Conservation (phyloP, 2,888 invertebrate species). For the Cotesia congregata region DNA sequence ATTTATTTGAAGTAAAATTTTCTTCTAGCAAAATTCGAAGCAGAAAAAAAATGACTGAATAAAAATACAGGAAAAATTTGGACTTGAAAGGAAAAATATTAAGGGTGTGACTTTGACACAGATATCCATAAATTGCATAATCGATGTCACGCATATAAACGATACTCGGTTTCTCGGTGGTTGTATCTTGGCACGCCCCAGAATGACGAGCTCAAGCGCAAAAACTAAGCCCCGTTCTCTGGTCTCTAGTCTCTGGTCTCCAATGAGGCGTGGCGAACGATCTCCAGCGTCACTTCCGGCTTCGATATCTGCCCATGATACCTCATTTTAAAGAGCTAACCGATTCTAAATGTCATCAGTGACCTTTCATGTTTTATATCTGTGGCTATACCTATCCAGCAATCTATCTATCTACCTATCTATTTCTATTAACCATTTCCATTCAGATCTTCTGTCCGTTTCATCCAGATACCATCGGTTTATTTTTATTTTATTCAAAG, state of each 20-base stretch:
- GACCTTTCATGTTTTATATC: constrained; percentile 31
- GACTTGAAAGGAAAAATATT: not conserved
- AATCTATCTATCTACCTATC: not conserved
- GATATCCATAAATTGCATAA: constrained; percentile 29
- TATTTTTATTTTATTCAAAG: not conserved
- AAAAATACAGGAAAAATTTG: not conserved
- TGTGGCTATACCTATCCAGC: not conserved
- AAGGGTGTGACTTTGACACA: constrained; percentile 36
- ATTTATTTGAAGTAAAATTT: not conserved
- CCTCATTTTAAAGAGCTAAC: constrained; percentile 17
- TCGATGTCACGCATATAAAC: constrained; percentile 36
- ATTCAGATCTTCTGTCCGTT: not conserved
- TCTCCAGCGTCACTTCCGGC: constrained; percentile 63
- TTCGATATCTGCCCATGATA: constrained; percentile 7
- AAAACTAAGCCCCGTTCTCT: constrained; percentile 39
- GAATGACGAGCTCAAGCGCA: constrained; percentile 51
- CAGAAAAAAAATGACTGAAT: not conserved
- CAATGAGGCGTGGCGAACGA: constrained; percentile 64
- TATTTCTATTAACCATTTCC: constrained; percentile 2
- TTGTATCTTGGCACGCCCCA: constrained; percentile 51
- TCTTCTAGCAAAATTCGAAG: not conserved
- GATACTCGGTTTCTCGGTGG: constrained; percentile 28
- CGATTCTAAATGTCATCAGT: constrained; percentile 1
- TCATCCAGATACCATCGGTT: not conserved
- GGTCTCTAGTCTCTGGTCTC: constrained; percentile 59